Percentiles rank a stretch among this genome's conserved stretches.
These are phyloP conservation scores for Pristionchus maxplancki DNA, from an alignment of 2,888 invertebrate genomes.

Conservation along the genomic window DNA sequence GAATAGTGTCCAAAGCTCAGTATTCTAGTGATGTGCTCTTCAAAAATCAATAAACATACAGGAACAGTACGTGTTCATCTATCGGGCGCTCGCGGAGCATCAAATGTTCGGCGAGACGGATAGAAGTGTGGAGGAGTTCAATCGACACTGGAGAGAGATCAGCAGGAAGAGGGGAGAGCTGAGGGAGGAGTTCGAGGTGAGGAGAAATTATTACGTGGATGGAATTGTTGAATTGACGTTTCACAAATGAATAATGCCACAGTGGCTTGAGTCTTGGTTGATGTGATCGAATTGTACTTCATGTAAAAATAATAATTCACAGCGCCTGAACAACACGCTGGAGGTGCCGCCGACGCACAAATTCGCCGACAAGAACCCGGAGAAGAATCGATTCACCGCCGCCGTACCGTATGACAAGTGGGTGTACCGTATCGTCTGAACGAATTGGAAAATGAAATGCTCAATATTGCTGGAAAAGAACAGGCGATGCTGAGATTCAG, in stretches of 20 bases:
- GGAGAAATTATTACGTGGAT: background rate
- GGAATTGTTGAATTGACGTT: background rate
- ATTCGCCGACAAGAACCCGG: slow-evolving; percentile 47
- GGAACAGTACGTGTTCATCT: slow-evolving; percentile 97
- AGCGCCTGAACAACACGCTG: slow-evolving; percentile 40
- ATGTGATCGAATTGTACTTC: background rate
- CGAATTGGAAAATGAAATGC: background rate
- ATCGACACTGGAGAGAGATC: slow-evolving; percentile 54
- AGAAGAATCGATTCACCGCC: slow-evolving; percentile 54
- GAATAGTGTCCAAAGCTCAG: background rate
- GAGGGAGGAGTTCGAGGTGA: slow-evolving; percentile 51
- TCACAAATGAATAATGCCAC: background rate
- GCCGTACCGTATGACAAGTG: slow-evolving; percentile 72
- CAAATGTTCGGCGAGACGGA: slow-evolving; percentile 94
- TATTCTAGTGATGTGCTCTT: background rate
- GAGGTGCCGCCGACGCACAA: slow-evolving; percentile 33
- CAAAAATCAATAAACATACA: slow-evolving; percentile 79
- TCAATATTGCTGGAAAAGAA: too few species aligned
- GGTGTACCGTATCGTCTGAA: background rate
- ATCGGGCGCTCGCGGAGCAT: slow-evolving; percentile 92
- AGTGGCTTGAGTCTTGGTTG: too few species aligned
- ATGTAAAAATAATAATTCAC: too few species aligned
- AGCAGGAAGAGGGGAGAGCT: background rate
- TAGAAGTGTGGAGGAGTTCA: slow-evolving; percentile 76
- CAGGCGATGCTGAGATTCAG: too few species aligned